Base-by-base conservation (phyloP, 2,113 vertebrate species). In the Zapus hudsonius region DNA sequence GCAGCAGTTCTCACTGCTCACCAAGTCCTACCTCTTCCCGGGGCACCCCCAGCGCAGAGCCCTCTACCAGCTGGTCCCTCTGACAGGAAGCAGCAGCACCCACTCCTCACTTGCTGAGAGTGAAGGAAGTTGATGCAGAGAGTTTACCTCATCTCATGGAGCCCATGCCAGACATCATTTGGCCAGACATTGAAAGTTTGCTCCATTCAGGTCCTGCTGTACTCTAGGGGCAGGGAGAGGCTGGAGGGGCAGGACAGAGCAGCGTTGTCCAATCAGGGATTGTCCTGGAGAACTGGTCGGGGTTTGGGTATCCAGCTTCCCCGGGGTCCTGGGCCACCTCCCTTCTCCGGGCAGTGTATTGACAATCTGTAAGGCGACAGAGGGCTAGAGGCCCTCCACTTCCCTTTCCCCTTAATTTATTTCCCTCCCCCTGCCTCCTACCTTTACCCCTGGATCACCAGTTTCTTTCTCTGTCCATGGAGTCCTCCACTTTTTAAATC, bases 61-160 rank as follows among this genome's bases (percentile, higher is more conserved):
- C 98, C 95, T 98, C 98, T 76, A 98, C 98, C 97, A 98, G 98
- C 97, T 98, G 98, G 98, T 98, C 98, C 89, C 98, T 98, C 94
- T 98, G 98, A 98, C 6, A 84, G 95, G 38, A 10, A 52, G 84
- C 79, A 42, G 70, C 4, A 55, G 90, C 91, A 20, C 86, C 83
- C 47, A 75, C 57, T 88, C 91, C 91, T 96, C 93, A 93, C 94
- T 90, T 85, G 33, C 83, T 1, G 40, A 86, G 91, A 91, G 88
- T 1, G 1, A 69, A 78, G 84, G 95, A 94, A 94, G 96, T 88
- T 92, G 92, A 94, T 67, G 96, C 97, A 97, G 96, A 94, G 74
- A 94, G 90, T 89, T 97, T 97, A 98, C 98, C 98, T 98, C 98
- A 97, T 92, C 97, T 97, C 97, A 95, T 90, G 95, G 97, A 98